Evolutionary conservation across 2,888 invertebrate genomes (phyloP), one percentile per base, ranked within the genome.

Genomic region (Eilema griseolum): DNA sequence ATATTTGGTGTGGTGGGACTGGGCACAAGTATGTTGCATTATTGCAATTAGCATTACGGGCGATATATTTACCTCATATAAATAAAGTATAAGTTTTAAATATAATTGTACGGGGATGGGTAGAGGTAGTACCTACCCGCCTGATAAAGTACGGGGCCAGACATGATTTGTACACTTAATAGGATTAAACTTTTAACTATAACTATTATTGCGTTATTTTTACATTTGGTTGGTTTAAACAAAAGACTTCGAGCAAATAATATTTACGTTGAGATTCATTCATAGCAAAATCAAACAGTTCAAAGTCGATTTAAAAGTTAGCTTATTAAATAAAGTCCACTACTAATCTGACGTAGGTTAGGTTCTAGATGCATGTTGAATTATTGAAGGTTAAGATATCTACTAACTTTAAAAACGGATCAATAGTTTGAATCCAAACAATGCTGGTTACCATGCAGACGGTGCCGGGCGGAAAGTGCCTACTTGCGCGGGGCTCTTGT

Each of bases 401-500:
- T 80, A 83, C 83, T 79, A 83, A 80, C 69, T 74, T 72, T 78
- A 72, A 74, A 79, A 74, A 74, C 83, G 89, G 93, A 94, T 94
- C 94, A 90, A 93, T 94, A 94, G 88, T 90, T 91, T 88, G 87
- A 89, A 89, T 87, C 88, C 91, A 93, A 93, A 93, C 93, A 93
- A 92, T 91, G 87, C 86, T 88, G 85, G 93, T 93, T 92, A 89
- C 92, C 91, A 93, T 91, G 92, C 89, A 89, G 91, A 90, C 91
- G 88, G 89, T 89, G 83, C 82, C 83, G 80, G 79, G 90, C 88
- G 89, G 88, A 89, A 90, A 90, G 89, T 88, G 52, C 52, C 52
- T 52, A 89, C 90, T 90, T 88, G 87, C 85, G 78, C 81, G 86
- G 86, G 85, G 87, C 90, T 90, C 92, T 93, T 93, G 93, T 94